These are phyloP conservation scores for Pharmacophagus antenor DNA, from an alignment of 2,888 invertebrate species.

Conservation along the genomic window DNA sequence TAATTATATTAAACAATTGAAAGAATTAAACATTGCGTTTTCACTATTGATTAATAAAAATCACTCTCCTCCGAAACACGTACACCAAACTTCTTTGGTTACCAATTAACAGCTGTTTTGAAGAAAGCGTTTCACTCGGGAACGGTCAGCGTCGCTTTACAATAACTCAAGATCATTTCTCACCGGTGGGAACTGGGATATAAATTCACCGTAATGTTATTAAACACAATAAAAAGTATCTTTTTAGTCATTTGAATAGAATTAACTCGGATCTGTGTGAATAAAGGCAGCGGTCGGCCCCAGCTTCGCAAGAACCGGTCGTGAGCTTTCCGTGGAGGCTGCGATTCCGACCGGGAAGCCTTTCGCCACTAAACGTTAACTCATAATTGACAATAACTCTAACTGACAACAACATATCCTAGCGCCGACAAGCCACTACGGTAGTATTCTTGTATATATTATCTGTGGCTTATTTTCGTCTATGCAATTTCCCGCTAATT, in stretches of 20 bases:
- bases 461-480: not conserved
- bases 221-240: conserved; percentile 33
- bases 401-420: conserved; percentile 7
- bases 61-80: not conserved
- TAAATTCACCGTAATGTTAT: conserved; percentile 37
- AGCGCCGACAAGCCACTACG: not conserved
- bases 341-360: conserved; percentile 4
- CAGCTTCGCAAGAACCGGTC: conserved; percentile 19
- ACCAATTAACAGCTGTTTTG: not conserved
- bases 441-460: conserved; percentile 5
- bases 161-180: conserved; percentile 30
- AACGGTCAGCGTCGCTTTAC: conserved; percentile 8
- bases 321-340: conserved; percentile 9
- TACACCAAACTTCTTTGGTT: not conserved
- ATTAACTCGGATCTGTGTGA: conserved; percentile 26
- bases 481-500: not conserved
- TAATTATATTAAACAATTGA: not conserved
- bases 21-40: not conserved
- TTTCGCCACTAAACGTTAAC: conserved; percentile 14
- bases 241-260: conserved; percentile 29
- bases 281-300: conserved; percentile 13
- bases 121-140: not conserved
- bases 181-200: conserved; percentile 34
- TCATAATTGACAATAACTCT: conserved; percentile 14
- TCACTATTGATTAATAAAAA: not conserved